Evolutionary conservation across 2,888 invertebrate species (phyloP).

Genomic region (Phaedon cochleariae): DNA sequence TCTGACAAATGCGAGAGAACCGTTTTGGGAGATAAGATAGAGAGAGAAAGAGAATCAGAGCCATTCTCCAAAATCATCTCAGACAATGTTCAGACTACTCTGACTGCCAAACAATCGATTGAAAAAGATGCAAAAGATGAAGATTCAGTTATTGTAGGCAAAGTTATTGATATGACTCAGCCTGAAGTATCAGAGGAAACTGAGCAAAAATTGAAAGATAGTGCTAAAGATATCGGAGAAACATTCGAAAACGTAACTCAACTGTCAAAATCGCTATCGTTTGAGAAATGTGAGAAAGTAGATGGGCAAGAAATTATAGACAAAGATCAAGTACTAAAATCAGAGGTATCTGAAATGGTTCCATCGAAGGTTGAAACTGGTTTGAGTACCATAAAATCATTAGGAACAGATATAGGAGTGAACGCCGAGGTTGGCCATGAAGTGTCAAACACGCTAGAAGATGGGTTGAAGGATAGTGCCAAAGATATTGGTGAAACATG

Average conservation of each 20-base stretch:
- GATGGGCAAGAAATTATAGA: conserved; percentile 20
- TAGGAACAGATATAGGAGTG: neutral
- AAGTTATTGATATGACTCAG: too few relatives aligned
- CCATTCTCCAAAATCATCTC: too few relatives aligned
- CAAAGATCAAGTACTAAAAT: neutral
- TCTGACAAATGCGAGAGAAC: too few relatives aligned
- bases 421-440: neutral
- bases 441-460: conserved; percentile 38
- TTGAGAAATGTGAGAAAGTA: neutral
- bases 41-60: too few relatives aligned
- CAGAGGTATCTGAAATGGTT: neutral
- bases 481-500: conserved; percentile 30
- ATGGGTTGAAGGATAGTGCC: conserved; percentile 37
- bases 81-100: too few relatives aligned
- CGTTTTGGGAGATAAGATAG: too few relatives aligned
- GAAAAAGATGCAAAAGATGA: too few relatives aligned
- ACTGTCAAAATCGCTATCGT: neutral
- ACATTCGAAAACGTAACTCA: neutral
- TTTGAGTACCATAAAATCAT: neutral
- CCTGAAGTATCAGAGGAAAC: too few relatives aligned
- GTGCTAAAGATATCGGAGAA: neutral
- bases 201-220: too few relatives aligned
- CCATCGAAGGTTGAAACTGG: neutral
- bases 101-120: too few relatives aligned
- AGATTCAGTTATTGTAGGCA: neutral